A percentile compares a stretch with the other conserved stretches of the same genome.
These are phyloP conservation scores for Heterochromis multidens DNA, from an alignment of 2,113 vertebrate genomes.

Conservation along the genomic window DNA sequence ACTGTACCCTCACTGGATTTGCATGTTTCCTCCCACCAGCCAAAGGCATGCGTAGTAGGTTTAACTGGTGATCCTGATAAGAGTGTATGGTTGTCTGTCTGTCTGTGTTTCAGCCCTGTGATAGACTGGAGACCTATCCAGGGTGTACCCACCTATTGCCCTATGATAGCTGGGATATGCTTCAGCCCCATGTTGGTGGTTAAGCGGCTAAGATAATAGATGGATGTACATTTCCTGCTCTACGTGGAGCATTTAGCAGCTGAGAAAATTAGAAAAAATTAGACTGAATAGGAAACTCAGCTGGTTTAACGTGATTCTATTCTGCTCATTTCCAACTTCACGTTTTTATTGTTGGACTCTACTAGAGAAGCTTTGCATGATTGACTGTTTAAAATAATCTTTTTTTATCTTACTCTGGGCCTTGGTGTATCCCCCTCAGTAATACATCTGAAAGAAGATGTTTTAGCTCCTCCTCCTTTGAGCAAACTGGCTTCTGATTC, in stretches of 20 bases:
- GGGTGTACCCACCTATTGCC: neutral
- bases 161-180: neutral
- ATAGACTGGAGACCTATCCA: neutral
- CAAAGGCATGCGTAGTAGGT: neutral
- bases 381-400: neutral
- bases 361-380: neutral
- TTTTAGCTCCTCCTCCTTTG: neutral
- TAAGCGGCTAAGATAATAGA: neutral
- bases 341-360: neutral
- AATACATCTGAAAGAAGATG: neutral
- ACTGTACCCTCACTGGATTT: fast-evolving
- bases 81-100: neutral
- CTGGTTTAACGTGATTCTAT: neutral
- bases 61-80: neutral
- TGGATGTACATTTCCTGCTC: neutral
- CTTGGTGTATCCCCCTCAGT: no score
- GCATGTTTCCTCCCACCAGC: neutral
- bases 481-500: neutral
- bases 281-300: neutral
- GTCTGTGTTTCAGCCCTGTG: neutral
- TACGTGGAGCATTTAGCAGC: neutral
- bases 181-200: neutral
- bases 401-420: no score
- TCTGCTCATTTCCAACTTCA: neutral
- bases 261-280: neutral